phyloP scores from a whole-genome alignment of 2,113 vertebrate genomes.

The Pseudorectes ferrugineus region DNA sequence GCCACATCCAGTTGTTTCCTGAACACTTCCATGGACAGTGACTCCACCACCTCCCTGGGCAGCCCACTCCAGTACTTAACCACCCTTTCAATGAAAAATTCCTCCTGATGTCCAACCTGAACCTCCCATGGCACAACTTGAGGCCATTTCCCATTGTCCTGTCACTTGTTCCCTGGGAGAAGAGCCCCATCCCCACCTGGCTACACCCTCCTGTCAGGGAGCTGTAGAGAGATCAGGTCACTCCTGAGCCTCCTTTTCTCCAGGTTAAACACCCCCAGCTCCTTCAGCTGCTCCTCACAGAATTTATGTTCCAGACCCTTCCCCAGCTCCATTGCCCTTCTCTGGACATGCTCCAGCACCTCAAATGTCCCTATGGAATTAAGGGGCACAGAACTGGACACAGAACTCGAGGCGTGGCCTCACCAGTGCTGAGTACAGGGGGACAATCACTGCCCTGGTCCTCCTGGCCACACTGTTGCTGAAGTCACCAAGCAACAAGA shows the following conservation, averaged over 20 bases:
- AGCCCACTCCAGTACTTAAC: neutral
- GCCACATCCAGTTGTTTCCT: neutral
- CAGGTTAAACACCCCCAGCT: neutral
- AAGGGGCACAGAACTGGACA: neutral
- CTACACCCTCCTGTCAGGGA: neutral
- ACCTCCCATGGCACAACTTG: neutral
- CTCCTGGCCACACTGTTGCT: neutral
- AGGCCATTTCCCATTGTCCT: neutral
- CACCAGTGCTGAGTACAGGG: neutral
- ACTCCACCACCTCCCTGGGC: neutral
- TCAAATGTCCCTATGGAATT: neutral
- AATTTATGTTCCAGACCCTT: neutral
- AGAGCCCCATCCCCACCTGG: neutral
- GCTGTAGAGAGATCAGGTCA: neutral
- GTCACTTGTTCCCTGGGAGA: neutral
- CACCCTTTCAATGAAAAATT: neutral
- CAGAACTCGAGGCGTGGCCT: neutral
- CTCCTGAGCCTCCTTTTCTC: neutral
- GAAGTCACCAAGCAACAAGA: neutral
- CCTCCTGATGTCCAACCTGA: neutral
- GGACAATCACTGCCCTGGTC: no score
- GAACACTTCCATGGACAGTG: neutral
- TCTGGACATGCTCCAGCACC: neutral
- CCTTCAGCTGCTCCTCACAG: neutral
- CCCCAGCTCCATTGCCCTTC: neutral